Base-by-base conservation (phyloP, 1,140 invertebrate species). In the Megalonaias nervosa region DNA sequence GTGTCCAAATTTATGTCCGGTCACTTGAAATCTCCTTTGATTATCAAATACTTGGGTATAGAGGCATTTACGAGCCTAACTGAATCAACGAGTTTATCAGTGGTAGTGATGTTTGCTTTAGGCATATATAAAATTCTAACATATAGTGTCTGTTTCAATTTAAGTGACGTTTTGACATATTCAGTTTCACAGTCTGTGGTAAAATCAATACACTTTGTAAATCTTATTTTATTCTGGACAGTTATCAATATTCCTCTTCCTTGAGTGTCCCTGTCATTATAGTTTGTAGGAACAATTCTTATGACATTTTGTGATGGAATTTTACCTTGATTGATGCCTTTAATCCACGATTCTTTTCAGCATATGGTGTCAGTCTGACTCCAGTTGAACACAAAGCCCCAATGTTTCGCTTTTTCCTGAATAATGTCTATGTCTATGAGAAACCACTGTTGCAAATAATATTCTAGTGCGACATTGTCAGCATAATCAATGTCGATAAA, bases 11-110 rank as follows among this genome's bases (percentile, higher is more conserved):
- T 48, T 11, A 77, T 71, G 16, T 77, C 60, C 26, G 67, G 71
- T 2, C 70, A 73, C 58, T 78, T 69, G 59, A 73, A 61, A 19
- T 77, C 70, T n/a, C 71, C 26, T 16, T 21, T 16, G 1, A 77
- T 61, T 64, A 77, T 38, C 21, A 65, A 23, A 31, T 68, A 3
- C 66, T 56, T 66, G 13, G 14, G 5, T 65, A 65, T 74, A 17
- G 19, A 23, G 12, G 19, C 60, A 72, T 67, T 21, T n/a, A 70
- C 5, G 26, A 21, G 55, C 12, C 58, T 58, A 48, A 56, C 0
- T 57, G 68, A 58, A n/a, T 56, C 58, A 17, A 19, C 26, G 5
- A 70, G 26, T 56, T 70, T 19, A 21, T 70, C 55, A 56, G 57
- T 16, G 48, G 55, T 19, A 16, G 55, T 70, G 12, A n/a, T 19